Conservation (phyloP, 2,888 invertebrate genomes). For the Criorhina ranunculi region DNA sequence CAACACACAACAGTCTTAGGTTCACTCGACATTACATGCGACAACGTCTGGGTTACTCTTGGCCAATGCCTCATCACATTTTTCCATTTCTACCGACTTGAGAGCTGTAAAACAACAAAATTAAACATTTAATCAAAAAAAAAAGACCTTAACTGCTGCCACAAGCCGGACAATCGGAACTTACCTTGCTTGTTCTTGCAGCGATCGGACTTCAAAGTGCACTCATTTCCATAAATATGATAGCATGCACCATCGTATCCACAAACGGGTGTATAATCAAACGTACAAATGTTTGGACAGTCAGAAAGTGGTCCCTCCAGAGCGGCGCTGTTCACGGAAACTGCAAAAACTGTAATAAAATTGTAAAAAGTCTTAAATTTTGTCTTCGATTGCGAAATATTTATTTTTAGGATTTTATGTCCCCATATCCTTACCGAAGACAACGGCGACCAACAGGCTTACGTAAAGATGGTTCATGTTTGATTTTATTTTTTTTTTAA, state of each 20-base stretch:
- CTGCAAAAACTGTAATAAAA: conserved; percentile 13
- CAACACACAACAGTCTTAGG: neutral
- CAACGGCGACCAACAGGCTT: conserved; percentile 13
- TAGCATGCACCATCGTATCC: conserved; percentile 54
- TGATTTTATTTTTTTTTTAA: neutral
- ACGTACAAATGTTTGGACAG: conserved; percentile 49
- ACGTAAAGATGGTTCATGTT: conserved; percentile 36
- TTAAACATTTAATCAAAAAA: neutral
- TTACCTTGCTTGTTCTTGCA: conserved; percentile 25
- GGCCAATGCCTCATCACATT: conserved; percentile 34
- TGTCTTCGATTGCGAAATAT: neutral
- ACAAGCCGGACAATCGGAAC: neutral
- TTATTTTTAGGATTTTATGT: conserved; percentile 11
- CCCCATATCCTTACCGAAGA: conserved; percentile 13
- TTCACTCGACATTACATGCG: conserved; percentile 1
- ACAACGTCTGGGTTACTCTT: conserved; percentile 24
- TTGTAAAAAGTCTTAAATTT: neutral
- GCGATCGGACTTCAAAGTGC: conserved; percentile 11
- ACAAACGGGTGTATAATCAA: conserved; percentile 40
- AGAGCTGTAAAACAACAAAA: conserved; percentile 28
- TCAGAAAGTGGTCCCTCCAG: conserved; percentile 29
- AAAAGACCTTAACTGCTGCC: neutral
- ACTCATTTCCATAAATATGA: conserved; percentile 21
- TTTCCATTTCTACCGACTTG: conserved; percentile 31
- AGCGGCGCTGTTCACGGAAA: conserved; percentile 21